Evolutionary conservation across 2,113 vertebrate species (phyloP).

Genomic region (Promerops cafer): DNA sequence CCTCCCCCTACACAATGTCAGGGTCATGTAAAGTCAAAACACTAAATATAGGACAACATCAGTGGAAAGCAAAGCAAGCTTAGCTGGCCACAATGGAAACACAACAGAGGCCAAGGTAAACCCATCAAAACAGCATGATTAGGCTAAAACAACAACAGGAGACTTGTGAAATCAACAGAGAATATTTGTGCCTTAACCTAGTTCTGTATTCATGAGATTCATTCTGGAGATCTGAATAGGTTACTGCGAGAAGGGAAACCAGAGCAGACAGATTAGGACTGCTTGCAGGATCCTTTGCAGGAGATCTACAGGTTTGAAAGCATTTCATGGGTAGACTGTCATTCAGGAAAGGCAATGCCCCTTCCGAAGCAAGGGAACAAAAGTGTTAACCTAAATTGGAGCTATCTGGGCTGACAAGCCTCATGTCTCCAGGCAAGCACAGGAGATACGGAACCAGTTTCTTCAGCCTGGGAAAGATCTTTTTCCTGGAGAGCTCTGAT

Average conservation of each 20-base stretch:
- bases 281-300: neutral
- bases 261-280: neutral
- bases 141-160: neutral
- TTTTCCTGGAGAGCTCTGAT: neutral
- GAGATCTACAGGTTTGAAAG: neutral
- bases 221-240: neutral
- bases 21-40: constrained; percentile 39
- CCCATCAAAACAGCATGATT: neutral
- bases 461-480: neutral
- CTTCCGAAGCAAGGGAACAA: neutral
- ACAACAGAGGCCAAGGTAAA: neutral
- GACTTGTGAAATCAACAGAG: neutral
- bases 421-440: neutral
- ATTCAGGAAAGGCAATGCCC: neutral
- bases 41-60: constrained; percentile 36
- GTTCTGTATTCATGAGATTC: neutral
- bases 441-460: neutral
- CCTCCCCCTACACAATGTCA: constrained; percentile 6
- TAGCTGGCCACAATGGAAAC: neutral
- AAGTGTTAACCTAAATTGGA: neutral
- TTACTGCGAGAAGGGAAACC: neutral
- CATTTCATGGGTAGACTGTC: neutral
- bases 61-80: constrained; percentile 11
- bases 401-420: neutral
- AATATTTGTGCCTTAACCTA: neutral